Evolutionary conservation across 2,888 invertebrate genomes (phyloP).

Genomic region (Gasteruption jaculator): DNA sequence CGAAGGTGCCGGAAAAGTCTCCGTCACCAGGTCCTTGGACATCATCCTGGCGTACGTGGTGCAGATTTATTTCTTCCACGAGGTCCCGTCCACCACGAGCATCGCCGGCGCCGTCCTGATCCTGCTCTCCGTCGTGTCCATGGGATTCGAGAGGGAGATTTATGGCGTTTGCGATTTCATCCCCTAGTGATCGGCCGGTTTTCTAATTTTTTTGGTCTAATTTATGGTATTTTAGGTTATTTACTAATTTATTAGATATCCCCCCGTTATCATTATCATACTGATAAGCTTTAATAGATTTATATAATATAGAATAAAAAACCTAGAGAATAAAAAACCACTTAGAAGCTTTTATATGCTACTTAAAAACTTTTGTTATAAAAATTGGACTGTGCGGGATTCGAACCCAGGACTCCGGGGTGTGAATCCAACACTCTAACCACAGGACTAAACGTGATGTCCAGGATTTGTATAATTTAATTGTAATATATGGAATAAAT

Average conservation of each 20-base stretch:
- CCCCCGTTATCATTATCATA: conserved; percentile 22
- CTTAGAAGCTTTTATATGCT: too few relatives aligned
- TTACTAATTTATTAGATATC: too few relatives aligned
- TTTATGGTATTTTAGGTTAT: conserved; percentile 27
- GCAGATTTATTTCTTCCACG: conserved; percentile 50
- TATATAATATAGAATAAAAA: too few relatives aligned
- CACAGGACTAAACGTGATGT: too few relatives aligned
- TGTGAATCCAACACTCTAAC: too few relatives aligned
- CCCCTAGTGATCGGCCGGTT: conserved; percentile 41
- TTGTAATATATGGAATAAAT: too few relatives aligned
- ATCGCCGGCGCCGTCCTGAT: conserved; percentile 49
- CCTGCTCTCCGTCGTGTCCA: conserved; percentile 48
- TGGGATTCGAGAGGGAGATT: conserved; percentile 51
- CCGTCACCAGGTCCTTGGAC: conserved; percentile 52
- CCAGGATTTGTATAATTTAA: too few relatives aligned
- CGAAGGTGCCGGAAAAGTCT: conserved; percentile 53
- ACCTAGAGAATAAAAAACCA: too few relatives aligned
- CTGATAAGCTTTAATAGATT: too few relatives aligned
- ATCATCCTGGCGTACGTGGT: conserved; percentile 52
- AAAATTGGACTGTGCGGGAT: too few relatives aligned
- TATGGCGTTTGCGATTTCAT: conserved; percentile 46
- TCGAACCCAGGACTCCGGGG: too few relatives aligned
- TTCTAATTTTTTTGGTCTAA: conserved; percentile 9
- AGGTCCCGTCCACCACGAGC: conserved; percentile 48
- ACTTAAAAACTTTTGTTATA: too few relatives aligned